phyloP scores from a whole-genome alignment of 2,797 vertebrate genomes.

The Sebastes variabilis region DNA sequence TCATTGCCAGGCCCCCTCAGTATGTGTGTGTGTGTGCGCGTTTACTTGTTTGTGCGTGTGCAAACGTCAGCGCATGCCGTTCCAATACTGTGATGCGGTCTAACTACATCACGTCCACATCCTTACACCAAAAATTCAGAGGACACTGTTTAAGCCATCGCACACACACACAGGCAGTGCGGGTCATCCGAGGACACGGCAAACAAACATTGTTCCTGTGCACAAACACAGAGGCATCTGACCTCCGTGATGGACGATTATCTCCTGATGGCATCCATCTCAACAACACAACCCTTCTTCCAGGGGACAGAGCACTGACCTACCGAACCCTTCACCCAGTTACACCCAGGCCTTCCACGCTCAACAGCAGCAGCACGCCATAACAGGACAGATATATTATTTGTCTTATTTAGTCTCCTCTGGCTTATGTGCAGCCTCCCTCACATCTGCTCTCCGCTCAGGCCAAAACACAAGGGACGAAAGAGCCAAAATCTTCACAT shows the following conservation, averaged over 20 bases:
- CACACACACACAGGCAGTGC: not conserved
- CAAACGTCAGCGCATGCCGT: slow-evolving; percentile 49
- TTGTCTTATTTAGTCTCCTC: slow-evolving; percentile 8
- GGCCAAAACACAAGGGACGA: not conserved
- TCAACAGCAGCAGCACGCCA: not conserved
- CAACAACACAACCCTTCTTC: not conserved
- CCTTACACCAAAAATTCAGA: not conserved
- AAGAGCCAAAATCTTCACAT: not conserved
- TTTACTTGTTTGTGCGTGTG: slow-evolving; percentile 21
- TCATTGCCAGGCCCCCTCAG: slow-evolving; percentile 34
- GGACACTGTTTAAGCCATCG: not conserved
- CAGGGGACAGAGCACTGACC: not conserved
- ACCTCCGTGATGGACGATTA: not conserved
- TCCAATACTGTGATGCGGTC: slow-evolving; percentile 42
- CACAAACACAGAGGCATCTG: slow-evolving; percentile 3
- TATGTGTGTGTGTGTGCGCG: slow-evolving; percentile 4
- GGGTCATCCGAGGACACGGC: slow-evolving; percentile 32
- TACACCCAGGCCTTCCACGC: not conserved
- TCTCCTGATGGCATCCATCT: slow-evolving; percentile 2
- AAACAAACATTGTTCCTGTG: not conserved
- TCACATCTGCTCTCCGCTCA: slow-evolving; percentile 25
- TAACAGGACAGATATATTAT: slow-evolving; percentile 5
- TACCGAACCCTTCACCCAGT: not conserved
- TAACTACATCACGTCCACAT: slow-evolving; percentile 27
- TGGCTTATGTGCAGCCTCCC: not conserved